Evolutionary conservation across 2,888 invertebrate genomes (phyloP).

Genomic region (Clostera curtula): DNA sequence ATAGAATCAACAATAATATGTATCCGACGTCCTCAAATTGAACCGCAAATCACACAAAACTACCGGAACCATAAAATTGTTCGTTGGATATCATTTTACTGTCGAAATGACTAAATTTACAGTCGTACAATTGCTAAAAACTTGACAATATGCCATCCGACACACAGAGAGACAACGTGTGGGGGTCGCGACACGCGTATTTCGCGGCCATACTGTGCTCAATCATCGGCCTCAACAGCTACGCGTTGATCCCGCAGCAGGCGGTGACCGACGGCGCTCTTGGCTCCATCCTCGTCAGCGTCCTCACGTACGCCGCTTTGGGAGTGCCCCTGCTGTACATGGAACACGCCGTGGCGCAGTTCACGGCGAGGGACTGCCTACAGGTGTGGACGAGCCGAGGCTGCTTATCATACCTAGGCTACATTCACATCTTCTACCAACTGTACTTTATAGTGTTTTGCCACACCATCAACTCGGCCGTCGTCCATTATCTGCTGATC

Average conservation of each 20-base stretch:
- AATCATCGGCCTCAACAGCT: neutral
- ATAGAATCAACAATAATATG: too few species aligned
- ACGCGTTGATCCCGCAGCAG: neutral
- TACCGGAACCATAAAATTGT: too few species aligned
- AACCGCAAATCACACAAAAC: too few species aligned
- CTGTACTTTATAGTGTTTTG: constrained; percentile 30
- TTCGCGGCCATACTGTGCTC: neutral
- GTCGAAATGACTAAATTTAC: too few species aligned
- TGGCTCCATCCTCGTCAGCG: neutral
- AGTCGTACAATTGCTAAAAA: neutral
- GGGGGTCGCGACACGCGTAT: neutral
- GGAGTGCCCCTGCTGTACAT: constrained; percentile 45
- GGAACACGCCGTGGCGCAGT: constrained; percentile 55
- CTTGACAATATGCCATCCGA: neutral
- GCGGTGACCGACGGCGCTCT: neutral
- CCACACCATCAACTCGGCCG: constrained; percentile 37
- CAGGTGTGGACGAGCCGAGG: constrained; percentile 48
- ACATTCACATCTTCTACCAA: constrained; percentile 44
- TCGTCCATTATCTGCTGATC: constrained; percentile 53
- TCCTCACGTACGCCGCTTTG: neutral
- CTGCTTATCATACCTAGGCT: constrained; percentile 50
- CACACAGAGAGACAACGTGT: neutral
- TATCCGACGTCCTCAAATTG: too few species aligned
- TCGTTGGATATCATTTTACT: too few species aligned
- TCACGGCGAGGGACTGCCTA: constrained; percentile 51